Percentiles rank a stretch among this genome's conserved stretches.
These are phyloP conservation scores for Gari tellinella DNA, from an alignment of 2,888 invertebrate genomes.

Conservation along the genomic window DNA sequence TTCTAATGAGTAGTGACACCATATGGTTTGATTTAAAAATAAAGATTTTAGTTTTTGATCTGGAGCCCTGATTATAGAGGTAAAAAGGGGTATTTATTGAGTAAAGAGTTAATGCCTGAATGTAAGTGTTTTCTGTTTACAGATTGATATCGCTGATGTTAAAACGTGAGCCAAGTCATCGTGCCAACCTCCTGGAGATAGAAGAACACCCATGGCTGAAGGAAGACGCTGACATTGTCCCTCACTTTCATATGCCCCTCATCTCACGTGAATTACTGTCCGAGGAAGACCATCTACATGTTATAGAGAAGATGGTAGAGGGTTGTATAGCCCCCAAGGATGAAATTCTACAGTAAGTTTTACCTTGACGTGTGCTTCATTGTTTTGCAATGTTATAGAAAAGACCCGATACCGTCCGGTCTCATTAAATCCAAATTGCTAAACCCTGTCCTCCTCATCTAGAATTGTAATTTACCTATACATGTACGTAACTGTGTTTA, in stretches of 20 bases:
- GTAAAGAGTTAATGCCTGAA: too few relatives aligned
- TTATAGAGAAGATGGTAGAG: conserved; percentile 98
- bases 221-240: conserved; percentile 59
- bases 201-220: conserved; percentile 92
- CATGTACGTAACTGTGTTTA: too few relatives aligned
- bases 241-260: conserved; percentile 87
- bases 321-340: conserved; percentile 97
- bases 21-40: too few relatives aligned
- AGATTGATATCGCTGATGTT: conserved; percentile 97
- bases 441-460: too few relatives aligned
- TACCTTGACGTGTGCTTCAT: background rate
- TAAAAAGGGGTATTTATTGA: too few relatives aligned
- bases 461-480: too few relatives aligned
- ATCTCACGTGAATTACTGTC: conserved; percentile 95
- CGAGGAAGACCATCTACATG: conserved; percentile 95
- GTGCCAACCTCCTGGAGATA: conserved; percentile 95
- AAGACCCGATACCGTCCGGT: too few relatives aligned
- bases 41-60: too few relatives aligned
- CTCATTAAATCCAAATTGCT: too few relatives aligned
- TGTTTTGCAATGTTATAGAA: too few relatives aligned
- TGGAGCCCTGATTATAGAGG: too few relatives aligned
- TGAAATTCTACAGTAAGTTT: conserved; percentile 92
- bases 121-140: conserved; percentile 49
- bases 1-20: too few relatives aligned
- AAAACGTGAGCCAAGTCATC: conserved; percentile 95